phyloP scores from a whole-genome alignment of 2,888 invertebrate genomes.

The Clostera curtula region DNA sequence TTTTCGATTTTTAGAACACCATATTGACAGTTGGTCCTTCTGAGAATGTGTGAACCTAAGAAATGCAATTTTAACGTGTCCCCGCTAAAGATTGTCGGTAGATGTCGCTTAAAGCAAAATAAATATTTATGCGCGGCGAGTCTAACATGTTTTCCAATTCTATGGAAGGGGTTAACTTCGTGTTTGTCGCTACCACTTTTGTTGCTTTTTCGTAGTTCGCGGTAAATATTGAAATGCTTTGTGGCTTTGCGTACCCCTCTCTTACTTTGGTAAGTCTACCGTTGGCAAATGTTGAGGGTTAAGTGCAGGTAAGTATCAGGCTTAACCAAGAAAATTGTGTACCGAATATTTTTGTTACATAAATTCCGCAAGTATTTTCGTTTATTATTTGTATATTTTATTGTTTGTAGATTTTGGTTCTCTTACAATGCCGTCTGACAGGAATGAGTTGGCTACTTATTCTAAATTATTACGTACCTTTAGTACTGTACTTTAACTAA shows the following conservation, averaged over 20 bases:
- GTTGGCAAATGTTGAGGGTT: conserved; percentile 3
- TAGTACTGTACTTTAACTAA: too few species aligned
- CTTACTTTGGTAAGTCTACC: conserved; percentile 5
- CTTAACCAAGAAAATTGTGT: too few species aligned
- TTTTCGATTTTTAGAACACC: conserved; percentile 35
- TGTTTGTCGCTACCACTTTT: conserved; percentile 36
- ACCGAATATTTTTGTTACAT: too few species aligned
- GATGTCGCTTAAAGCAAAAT: conserved; percentile 32
- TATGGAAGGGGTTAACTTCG: conserved; percentile 35
- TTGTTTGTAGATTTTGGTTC: too few species aligned
- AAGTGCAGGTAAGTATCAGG: too few species aligned
- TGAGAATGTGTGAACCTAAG: conserved; percentile 37
- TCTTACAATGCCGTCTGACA: too few species aligned
- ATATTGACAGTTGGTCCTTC: conserved; percentile 57
- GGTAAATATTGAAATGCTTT: conserved; percentile 28
- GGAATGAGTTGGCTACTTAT: too few species aligned
- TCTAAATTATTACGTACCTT: too few species aligned
- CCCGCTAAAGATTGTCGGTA: conserved; percentile 38
- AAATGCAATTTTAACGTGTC: conserved; percentile 44
- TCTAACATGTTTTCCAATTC: conserved; percentile 59
- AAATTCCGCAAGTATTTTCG: too few species aligned
- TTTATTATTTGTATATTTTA: too few species aligned
- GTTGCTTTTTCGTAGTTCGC: conserved; percentile 20
- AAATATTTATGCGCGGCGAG: conserved; percentile 30
- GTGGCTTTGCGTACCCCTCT: conserved; percentile 9